phyloP scores from a whole-genome alignment of 2,888 invertebrate genomes.

The Drosophila setosimentum region DNA sequence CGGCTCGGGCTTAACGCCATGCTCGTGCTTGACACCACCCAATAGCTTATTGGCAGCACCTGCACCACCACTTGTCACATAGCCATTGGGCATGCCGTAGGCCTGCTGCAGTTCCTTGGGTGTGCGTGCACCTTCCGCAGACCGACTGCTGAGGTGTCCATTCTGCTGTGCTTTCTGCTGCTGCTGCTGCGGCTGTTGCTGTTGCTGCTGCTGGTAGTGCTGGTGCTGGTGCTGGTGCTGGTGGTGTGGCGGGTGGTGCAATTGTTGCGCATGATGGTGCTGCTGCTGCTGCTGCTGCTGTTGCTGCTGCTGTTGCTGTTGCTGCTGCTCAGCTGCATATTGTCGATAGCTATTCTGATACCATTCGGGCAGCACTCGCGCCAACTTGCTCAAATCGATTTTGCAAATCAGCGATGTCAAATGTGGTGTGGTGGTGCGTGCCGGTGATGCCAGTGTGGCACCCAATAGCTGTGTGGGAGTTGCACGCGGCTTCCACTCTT shows the following conservation, averaged over 20 bases:
- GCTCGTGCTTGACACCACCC: slow-evolving; percentile 79
- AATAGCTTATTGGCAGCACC: slow-evolving; percentile 16
- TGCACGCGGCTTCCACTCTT: slow-evolving; percentile 63
- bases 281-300: slow-evolving; percentile 60
- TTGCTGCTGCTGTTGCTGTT: slow-evolving; percentile 60
- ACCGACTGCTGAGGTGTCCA: slow-evolving; percentile 76
- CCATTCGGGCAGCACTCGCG: slow-evolving; percentile 81
- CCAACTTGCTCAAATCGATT: slow-evolving; percentile 82
- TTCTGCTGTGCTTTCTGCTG: slow-evolving; percentile 62
- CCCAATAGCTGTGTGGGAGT: slow-evolving; percentile 78
- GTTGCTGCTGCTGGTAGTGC: slow-evolving; percentile 46
- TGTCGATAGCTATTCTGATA: slow-evolving; percentile 77
- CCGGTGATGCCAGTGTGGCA: slow-evolving; percentile 58
- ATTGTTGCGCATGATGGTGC: slow-evolving; percentile 57
- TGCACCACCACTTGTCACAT: slow-evolving; percentile 20
- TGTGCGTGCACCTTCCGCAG: slow-evolving; percentile 67
- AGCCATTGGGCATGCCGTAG: slow-evolving; percentile 59
- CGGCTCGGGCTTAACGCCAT: slow-evolving; percentile 81
- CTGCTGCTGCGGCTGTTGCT: slow-evolving; percentile 50
- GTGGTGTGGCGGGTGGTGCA: slow-evolving; percentile 48
- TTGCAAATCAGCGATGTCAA: slow-evolving; percentile 81
- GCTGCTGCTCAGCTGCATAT: slow-evolving; percentile 51
- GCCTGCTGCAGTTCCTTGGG: slow-evolving; percentile 64
- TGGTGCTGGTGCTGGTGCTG: slow-evolving; percentile 52
- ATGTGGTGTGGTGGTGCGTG: slow-evolving; percentile 66